Evolutionary conservation across 2,113 vertebrate species (phyloP), one percentile per base, ranked within the genome.

Genomic region (Stigmatopora nigra): DNA sequence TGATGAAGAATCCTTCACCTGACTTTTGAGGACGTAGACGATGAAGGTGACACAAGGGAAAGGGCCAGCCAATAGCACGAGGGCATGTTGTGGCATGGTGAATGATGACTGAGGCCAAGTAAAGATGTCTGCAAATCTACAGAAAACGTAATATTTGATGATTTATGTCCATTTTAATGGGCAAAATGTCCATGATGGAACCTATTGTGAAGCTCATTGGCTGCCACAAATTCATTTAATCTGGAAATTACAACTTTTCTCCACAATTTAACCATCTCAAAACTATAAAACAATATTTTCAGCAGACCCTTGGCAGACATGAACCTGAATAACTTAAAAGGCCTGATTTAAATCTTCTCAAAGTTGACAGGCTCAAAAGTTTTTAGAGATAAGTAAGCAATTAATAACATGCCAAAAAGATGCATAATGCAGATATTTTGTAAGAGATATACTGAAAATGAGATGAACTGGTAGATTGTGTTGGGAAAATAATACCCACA

Each of bases 401-500:
- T 22, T 22, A 53, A 13, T 53, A 53, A 13, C 12, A 6, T 14
- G 52, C 22, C 49, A 51, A 51, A 51, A 22, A 25, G 4, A 15
- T 31, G 15, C 6, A 15, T 55, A 55, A 20, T 20, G n/a, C 20
- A 31, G 13, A 55, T 55, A 31, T 31, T 31, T 1, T 31, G 7
- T 10, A 13, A 14, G 53, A 55, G 13, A 15, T 31, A 13, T 55
- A 6, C 13, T 31, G 53, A 55, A 25, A 55, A 55, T 14, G 49
- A 73, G 38, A 83, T 74, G 58, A 73, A 75, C 83, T 55, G 55
- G 60, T 53, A 3, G 2, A 67, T 70, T 63, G 59, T 61, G 51
- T 71, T 69, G 61, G 51, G 55, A 70, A 79, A 81, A 88, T 85
- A 83, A 85, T 76, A 81, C 65, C 62, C 71, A 74, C 70, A 69